phyloP scores from a whole-genome alignment of 2,797 vertebrate species.

The Rhodeus uyekii region DNA sequence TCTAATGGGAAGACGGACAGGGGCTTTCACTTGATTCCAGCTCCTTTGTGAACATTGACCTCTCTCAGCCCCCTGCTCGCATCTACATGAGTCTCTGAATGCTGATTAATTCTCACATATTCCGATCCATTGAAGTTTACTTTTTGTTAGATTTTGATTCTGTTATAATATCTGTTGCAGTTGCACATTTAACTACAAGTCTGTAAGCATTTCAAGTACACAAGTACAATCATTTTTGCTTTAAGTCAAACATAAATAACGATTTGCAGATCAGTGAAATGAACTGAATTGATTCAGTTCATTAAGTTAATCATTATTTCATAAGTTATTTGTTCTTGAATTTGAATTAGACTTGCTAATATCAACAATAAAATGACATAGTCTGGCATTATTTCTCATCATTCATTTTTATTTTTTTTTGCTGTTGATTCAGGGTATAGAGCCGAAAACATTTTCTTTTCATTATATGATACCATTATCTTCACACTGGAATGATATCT shows the following conservation, averaged over 20 bases:
- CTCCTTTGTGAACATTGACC: constrained; percentile 51
- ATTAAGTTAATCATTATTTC: background rate
- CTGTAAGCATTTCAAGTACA: background rate
- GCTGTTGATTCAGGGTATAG: too few species aligned
- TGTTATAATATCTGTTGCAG: background rate
- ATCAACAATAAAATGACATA: background rate
- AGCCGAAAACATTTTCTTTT: too few species aligned
- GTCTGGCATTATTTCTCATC: background rate
- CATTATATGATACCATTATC: background rate
- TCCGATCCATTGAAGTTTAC: constrained; percentile 20
- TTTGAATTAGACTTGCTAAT: background rate
- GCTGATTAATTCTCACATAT: constrained; percentile 42
- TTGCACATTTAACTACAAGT: background rate
- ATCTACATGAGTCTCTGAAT: constrained; percentile 37
- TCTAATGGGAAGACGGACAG: constrained; percentile 26
- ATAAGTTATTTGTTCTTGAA: background rate
- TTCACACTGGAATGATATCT: background rate
- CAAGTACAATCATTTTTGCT: too few species aligned
- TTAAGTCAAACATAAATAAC: background rate
- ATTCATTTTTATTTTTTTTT: too few species aligned
- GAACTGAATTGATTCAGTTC: background rate
- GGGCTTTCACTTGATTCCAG: constrained; percentile 24
- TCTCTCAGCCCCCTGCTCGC: constrained; percentile 36
- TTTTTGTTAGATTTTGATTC: constrained; percentile 16
- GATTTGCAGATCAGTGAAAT: background rate